A percentile compares a stretch with the other conserved stretches of the same genome.
Conservation (phyloP, 2,888 invertebrate genomes). For the Drosophila melanosoma region DNA sequence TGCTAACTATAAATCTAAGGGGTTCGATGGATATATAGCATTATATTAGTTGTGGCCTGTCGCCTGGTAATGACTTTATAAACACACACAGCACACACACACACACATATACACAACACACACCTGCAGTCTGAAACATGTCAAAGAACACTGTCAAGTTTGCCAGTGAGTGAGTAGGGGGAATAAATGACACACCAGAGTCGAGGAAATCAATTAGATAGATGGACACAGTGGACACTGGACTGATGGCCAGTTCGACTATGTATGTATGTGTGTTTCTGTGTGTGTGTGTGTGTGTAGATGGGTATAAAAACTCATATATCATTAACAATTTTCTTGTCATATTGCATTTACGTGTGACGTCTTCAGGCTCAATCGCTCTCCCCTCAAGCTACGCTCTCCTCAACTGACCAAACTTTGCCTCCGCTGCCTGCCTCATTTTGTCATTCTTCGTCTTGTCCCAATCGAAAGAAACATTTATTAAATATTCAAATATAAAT, state of each 20-base stretch:
- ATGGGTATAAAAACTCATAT: slow-evolving; percentile 59
- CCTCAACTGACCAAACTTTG: too few relatives aligned
- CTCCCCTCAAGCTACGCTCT: slow-evolving; percentile 9
- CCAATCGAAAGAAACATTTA: slow-evolving; percentile 32
- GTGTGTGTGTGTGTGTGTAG: neutral
- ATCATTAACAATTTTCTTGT: slow-evolving; percentile 80
- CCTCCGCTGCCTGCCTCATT: neutral
- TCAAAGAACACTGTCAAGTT: slow-evolving; percentile 64
- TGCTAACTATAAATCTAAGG: neutral
- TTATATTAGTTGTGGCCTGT: slow-evolving; percentile 13
- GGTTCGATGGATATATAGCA: neutral
- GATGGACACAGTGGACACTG: slow-evolving; percentile 42
- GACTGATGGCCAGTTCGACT: slow-evolving; percentile 21
- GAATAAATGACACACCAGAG: slow-evolving; percentile 8
- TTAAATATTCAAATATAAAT: slow-evolving; percentile 72
- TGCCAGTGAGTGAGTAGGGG: neutral
- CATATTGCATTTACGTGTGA: slow-evolving; percentile 62
- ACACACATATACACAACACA: slow-evolving; percentile 34
- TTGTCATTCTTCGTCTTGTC: slow-evolving; percentile 44
- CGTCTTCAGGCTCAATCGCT: slow-evolving; percentile 46
- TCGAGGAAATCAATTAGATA: slow-evolving; percentile 71
- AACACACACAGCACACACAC: slow-evolving; percentile 46
- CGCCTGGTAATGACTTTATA: slow-evolving; percentile 71
- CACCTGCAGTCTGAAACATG: slow-evolving; percentile 25
- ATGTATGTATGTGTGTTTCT: neutral